These are phyloP conservation scores for Ptilodon capucinus DNA, from an alignment of 2,888 invertebrate species.

Conservation along the genomic window DNA sequence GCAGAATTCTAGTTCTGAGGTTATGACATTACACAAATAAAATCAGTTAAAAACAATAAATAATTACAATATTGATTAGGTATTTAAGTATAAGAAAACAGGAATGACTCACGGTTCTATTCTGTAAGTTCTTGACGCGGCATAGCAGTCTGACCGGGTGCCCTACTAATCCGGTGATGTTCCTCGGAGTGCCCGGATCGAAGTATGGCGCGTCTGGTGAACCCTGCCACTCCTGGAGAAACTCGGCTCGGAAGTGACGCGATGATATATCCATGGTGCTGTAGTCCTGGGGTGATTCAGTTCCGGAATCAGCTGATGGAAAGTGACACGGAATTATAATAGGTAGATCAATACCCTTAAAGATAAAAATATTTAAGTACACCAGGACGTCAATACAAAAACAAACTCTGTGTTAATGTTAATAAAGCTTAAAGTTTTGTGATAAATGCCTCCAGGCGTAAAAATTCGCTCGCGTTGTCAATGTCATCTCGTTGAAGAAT, in stretches of 20 bases:
- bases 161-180: slow-evolving; percentile 93
- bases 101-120: slow-evolving; percentile 90
- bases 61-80: too few relatives aligned
- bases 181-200: slow-evolving; percentile 89
- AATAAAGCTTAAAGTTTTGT: too few relatives aligned
- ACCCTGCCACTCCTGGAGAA: slow-evolving; percentile 70
- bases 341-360: neutral
- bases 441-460: too few relatives aligned
- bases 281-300: slow-evolving; percentile 82
- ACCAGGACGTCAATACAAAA: too few relatives aligned
- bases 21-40: too few relatives aligned
- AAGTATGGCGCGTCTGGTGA: slow-evolving; percentile 87
- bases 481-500: too few relatives aligned
- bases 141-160: slow-evolving; percentile 92
- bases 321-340: neutral
- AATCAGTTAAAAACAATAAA: too few relatives aligned
- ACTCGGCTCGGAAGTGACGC: slow-evolving; percentile 69
- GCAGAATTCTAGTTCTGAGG: too few relatives aligned
- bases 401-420: too few relatives aligned
- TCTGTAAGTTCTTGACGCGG: slow-evolving; percentile 93
- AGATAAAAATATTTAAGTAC: too few relatives aligned
- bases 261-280: slow-evolving; percentile 70
- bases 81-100: too few relatives aligned
- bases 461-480: too few relatives aligned
- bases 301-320: slow-evolving; percentile 78